Percentiles rank a stretch among this genome's conserved stretches.
phyloP scores from a whole-genome alignment of 2,797 vertebrate species.

The Varecia variegata region DNA sequence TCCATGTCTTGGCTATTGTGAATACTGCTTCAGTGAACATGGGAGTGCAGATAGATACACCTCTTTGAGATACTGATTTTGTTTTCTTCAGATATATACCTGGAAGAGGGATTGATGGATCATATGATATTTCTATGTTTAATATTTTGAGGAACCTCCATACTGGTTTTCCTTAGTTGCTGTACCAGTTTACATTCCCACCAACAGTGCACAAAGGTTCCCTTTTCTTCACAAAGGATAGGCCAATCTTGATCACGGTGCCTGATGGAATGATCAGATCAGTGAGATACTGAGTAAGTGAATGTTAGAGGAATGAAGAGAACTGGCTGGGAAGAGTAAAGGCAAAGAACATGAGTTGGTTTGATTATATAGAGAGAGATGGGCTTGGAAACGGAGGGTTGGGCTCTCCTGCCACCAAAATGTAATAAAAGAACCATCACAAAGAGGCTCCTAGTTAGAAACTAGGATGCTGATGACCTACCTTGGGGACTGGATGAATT shows the following conservation, averaged over 20 bases:
- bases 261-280: background rate
- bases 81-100: background rate
- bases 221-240: background rate
- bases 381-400: background rate
- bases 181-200: background rate
- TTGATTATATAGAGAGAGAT: background rate
- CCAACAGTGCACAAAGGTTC: background rate
- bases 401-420: background rate
- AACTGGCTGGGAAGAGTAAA: background rate
- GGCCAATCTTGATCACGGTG: background rate
- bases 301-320: background rate
- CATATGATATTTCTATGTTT: background rate
- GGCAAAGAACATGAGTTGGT: background rate
- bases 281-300: background rate
- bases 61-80: background rate
- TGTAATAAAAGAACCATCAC: background rate
- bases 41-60: background rate
- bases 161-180: background rate
- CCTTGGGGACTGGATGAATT: background rate
- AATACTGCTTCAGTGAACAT: background rate
- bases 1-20: background rate
- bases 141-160: background rate
- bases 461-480: background rate
- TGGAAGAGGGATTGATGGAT: background rate
- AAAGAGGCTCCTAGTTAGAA: background rate